These are phyloP conservation scores for Heliconius ethilla DNA, from an alignment of 2,888 invertebrate species.

Conservation along the genomic window DNA sequence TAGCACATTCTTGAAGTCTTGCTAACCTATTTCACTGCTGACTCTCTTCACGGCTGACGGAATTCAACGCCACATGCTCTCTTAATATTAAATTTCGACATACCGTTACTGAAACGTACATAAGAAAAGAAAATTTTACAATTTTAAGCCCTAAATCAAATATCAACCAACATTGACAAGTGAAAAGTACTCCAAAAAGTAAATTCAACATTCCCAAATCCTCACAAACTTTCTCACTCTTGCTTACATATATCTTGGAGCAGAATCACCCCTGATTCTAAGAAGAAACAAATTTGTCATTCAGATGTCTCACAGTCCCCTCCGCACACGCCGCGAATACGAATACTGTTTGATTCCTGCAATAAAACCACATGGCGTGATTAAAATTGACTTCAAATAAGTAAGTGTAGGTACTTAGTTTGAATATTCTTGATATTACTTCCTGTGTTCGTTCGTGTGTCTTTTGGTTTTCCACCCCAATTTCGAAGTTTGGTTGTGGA, in stretches of 20 bases:
- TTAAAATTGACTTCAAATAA: conserved; percentile 27
- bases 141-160: background rate
- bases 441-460: background rate
- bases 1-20: no score
- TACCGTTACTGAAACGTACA: background rate
- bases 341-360: conserved; percentile 34
- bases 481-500: background rate
- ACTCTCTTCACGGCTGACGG: no score
- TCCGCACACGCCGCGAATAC: conserved; percentile 41
- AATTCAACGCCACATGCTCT: background rate
- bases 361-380: conserved; percentile 30
- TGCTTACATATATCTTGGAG: conserved; percentile 26
- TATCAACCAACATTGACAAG: background rate
- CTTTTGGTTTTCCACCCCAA: background rate
- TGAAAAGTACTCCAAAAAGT: background rate
- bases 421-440: conserved; percentile 1
- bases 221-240: conserved; percentile 12
- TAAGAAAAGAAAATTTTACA: background rate
- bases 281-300: conserved; percentile 53
- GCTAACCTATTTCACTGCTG: background rate
- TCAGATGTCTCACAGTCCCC: conserved; percentile 46
- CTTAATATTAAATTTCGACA: background rate
- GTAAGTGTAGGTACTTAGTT: background rate
- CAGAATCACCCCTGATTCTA: conserved; percentile 25
- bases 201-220: conserved; percentile 16